Percentiles rank a stretch among this genome's conserved stretches.
Evolutionary conservation across 2,888 invertebrate species (phyloP).

Genomic region (Hyles lineata): DNA sequence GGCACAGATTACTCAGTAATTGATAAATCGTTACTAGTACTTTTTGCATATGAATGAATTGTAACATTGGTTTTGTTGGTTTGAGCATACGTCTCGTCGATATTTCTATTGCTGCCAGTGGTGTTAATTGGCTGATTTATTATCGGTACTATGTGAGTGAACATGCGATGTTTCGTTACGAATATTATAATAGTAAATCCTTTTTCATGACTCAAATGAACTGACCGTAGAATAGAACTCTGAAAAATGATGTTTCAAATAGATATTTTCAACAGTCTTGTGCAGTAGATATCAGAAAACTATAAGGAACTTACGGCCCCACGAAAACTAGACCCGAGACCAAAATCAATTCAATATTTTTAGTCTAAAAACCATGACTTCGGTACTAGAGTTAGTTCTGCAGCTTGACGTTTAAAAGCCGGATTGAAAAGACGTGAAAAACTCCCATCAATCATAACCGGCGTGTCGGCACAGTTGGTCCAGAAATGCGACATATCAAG

Average conservation of each 20-base stretch:
- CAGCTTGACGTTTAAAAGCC: too few species aligned
- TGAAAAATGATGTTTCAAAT: too few species aligned
- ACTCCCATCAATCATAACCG: neutral
- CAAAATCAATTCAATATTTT: too few species aligned
- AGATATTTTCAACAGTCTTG: too few species aligned
- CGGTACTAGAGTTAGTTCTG: too few species aligned
- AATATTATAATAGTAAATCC: neutral
- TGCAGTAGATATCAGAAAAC: too few species aligned
- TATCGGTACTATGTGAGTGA: neutral
- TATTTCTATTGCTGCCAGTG: slow-evolving; percentile 1
- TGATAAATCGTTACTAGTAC: slow-evolving; percentile 7
- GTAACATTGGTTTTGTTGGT: neutral
- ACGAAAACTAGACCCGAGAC: too few species aligned
- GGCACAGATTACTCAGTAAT: slow-evolving; percentile 2
- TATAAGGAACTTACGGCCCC: too few species aligned
- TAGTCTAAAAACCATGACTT: too few species aligned
- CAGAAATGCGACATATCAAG: neutral
- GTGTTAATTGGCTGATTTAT: slow-evolving; percentile 22
- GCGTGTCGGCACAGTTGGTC: neutral
- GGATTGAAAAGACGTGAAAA: neutral
- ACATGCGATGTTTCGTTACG: neutral
- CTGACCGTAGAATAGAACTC: too few species aligned
- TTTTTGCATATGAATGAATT: slow-evolving; percentile 18
- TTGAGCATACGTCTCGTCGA: neutral
- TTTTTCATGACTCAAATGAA: too few species aligned